phyloP scores from a whole-genome alignment of 2,113 vertebrate species.

The Jaculus jaculus region DNA sequence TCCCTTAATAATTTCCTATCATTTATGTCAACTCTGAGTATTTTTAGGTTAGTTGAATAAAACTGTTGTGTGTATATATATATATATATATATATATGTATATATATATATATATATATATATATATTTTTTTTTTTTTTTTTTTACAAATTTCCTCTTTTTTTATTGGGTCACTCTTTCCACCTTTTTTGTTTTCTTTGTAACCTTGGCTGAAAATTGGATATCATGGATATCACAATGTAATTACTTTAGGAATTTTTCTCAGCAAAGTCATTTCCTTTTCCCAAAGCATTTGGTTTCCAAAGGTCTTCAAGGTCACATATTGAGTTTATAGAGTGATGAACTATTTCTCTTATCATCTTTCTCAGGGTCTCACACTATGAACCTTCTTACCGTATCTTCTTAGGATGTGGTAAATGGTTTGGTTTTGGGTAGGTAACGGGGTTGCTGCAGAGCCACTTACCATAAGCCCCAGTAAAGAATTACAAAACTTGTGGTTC shows the following conservation, averaged over 20 bases:
- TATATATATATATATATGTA: no score
- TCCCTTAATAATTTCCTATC: background rate
- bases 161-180: background rate
- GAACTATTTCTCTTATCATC: background rate
- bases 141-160: background rate
- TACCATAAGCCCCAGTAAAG: background rate
- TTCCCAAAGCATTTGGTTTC: background rate
- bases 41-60: background rate
- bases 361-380: background rate
- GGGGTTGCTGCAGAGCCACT: conserved; percentile 22
- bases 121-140: no score
- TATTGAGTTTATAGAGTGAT: background rate
- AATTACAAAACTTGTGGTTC: background rate
- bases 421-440: conserved; percentile 31
- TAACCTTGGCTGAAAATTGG: background rate
- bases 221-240: background rate
- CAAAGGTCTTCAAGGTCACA: background rate
- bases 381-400: background rate
- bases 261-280: background rate
- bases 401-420: conserved; percentile 47
- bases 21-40: background rate
- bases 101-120: no score
- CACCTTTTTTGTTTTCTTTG: background rate
- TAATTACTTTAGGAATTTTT: background rate
- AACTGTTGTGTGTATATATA: no score